Evolutionary conservation across 2,113 vertebrate species (phyloP), one percentile per base, ranked within the genome.

Genomic region (Poecilia latipinna): DNA sequence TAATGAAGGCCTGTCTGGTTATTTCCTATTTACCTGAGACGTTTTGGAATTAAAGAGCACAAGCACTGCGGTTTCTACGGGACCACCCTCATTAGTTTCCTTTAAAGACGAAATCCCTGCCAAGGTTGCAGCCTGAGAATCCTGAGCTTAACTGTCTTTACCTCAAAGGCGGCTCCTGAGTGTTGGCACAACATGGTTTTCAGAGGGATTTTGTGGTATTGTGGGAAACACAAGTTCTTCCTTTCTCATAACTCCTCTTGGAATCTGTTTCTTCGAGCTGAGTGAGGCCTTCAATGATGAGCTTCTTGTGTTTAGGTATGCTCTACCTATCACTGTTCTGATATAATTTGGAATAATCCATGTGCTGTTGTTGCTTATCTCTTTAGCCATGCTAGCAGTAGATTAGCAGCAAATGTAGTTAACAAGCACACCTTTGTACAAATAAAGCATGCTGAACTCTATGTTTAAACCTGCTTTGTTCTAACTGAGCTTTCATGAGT

Each of bases 31-130:
- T 79, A 61, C 61, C 68, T 0, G 48, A 64, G 35, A 24, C 6
- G 75, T 24, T 66, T 63, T 31, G 74, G 67, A 62, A 61, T 35
- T 3, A 39, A 78, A 26, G 69, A 75, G 74, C 39, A 0, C 8
- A 62, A 63, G 31, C 65, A 2, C 2, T 78, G 70, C 19, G 65
- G 68, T 37, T 65, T 29, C 19, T 1, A 33, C 61, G 65, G 78
- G 32, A 82, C 75, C 61, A 12, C 48, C 61, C 19, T 73, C 61
- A 61, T 86, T 72, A 78, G 22, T 61, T 77, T 72, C 72, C 77
- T 82, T 81, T 77, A 84, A 74, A 78, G 61, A 63, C 60, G 28
- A 32, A 68, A 75, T 77, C 68, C 39, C 42, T 32, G 19, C 63
- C 51, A 57, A 65, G 29, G 62, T 70, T 32, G 39, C 68, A 67